Conservation (phyloP, 2,113 vertebrate species). For the Ursus arctos region DNA sequence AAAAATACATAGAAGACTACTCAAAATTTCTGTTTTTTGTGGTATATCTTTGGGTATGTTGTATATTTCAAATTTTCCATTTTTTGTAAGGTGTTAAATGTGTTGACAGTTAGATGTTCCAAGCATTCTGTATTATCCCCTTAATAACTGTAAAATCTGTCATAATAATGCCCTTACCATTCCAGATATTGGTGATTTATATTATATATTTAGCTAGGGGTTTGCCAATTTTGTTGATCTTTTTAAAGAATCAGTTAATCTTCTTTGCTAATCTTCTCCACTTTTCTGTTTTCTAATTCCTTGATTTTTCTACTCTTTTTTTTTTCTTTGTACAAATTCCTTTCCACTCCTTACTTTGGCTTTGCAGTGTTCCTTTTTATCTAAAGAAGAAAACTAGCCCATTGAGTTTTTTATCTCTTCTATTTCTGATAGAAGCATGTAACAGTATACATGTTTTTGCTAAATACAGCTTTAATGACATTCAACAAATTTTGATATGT, state of each 20-base stretch:
- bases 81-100: background rate
- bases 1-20: background rate
- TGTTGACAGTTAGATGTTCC: background rate
- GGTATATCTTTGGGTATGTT: background rate
- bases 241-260: background rate
- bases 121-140: background rate
- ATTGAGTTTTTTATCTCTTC: background rate
- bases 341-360: background rate
- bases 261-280: background rate
- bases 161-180: background rate
- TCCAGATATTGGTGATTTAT: background rate
- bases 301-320: background rate
- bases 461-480: background rate
- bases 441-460: background rate
- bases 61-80: background rate
- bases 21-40: background rate
- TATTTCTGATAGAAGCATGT: background rate
- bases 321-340: background rate
- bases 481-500: background rate
- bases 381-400: background rate
- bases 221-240: background rate
- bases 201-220: background rate
- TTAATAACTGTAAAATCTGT: background rate
- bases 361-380: background rate
- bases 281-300: background rate